Evolutionary conservation across 2,113 vertebrate genomes (phyloP).

Genomic region (Machaerirhynchus nigripectus): DNA sequence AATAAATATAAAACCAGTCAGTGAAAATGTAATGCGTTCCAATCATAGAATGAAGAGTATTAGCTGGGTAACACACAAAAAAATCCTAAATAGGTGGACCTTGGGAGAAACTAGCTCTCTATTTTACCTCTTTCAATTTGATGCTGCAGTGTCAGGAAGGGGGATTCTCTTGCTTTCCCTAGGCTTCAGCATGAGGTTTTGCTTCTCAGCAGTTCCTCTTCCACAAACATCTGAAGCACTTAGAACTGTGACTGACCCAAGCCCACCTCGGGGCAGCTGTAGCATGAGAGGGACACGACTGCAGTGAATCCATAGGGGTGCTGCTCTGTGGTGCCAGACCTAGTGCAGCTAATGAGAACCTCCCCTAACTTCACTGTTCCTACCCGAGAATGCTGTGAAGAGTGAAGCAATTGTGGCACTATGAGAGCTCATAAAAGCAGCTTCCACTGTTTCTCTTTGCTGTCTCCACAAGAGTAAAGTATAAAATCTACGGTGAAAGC

Average conservation of each 20-base stretch:
- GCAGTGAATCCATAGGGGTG: neutral
- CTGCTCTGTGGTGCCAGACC: neutral
- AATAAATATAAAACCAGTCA: slow-evolving; percentile 2
- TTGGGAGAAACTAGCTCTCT: neutral
- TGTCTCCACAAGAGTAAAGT: neutral
- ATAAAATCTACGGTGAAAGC: neutral
- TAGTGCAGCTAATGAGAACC: neutral
- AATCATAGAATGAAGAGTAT: neutral
- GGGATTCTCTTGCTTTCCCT: neutral
- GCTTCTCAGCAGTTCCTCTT: neutral
- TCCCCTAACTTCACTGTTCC: neutral
- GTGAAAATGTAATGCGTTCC: neutral
- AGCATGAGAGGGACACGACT: neutral
- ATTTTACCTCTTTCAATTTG: neutral
- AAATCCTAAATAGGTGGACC: neutral
- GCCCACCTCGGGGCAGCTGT: neutral
- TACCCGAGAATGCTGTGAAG: neutral
- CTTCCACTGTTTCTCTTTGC: neutral
- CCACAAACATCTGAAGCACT: neutral
- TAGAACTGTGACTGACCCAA: neutral
- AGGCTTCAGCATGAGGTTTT: neutral
- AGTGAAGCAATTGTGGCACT: neutral
- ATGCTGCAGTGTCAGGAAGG: neutral
- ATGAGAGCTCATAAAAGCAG: neutral
- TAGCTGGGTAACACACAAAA: neutral